Percentiles rank a stretch among this genome's conserved stretches.
Conservation (phyloP, 2,113 vertebrate genomes). For the Uria lomvia region DNA sequence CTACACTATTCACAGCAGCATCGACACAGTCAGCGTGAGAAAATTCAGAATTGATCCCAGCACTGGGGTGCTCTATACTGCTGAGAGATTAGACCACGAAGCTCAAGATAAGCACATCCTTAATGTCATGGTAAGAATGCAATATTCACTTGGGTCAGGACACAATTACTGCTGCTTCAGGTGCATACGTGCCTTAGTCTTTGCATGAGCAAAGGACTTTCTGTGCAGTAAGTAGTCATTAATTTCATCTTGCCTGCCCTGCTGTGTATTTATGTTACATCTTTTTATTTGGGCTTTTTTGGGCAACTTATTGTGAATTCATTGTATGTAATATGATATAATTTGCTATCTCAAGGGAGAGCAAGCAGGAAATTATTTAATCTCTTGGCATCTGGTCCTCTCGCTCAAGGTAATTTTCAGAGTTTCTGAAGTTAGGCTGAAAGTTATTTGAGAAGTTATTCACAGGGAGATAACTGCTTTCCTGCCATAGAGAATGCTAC, state of each 20-base stretch:
- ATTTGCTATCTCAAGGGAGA: slow-evolving; percentile 15
- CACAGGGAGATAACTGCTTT: neutral
- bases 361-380: slow-evolving; percentile 39
- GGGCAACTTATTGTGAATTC: neutral
- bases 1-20: slow-evolving; percentile 90
- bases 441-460: slow-evolving; percentile 53
- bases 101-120: slow-evolving; percentile 91
- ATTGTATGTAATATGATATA: slow-evolving; percentile 40
- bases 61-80: slow-evolving; percentile 83
- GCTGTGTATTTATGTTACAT: neutral
- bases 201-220: neutral
- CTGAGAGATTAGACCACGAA: slow-evolving; percentile 90
- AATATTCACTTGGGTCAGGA: neutral
- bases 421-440: slow-evolving; percentile 18
- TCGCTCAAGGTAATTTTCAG: slow-evolving; percentile 34
- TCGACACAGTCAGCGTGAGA: slow-evolving; percentile 85
- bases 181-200: neutral
- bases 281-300: slow-evolving; percentile 6
- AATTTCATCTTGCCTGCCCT: neutral
- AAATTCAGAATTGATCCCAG: slow-evolving; percentile 90
- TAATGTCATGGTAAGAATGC: slow-evolving; percentile 86
- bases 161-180: neutral
- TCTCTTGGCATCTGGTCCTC: slow-evolving; percentile 12
- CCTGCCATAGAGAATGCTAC: neutral
- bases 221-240: slow-evolving; percentile 5